Evolutionary conservation across 2,888 invertebrate genomes (phyloP).

Genomic region (Elmis aenea): DNA sequence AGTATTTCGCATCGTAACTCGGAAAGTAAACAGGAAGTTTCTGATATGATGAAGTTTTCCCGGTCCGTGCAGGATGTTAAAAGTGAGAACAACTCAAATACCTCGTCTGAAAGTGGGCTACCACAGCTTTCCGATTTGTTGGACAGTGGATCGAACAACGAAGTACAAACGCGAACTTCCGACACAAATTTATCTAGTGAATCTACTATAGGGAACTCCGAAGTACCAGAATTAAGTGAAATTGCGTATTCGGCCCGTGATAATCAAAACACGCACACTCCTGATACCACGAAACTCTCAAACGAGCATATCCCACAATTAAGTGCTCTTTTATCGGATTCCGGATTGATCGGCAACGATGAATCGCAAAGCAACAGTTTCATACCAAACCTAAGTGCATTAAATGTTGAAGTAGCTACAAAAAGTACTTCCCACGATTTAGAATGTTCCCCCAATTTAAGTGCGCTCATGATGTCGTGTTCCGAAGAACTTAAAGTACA

Average conservation of each 20-base stretch:
- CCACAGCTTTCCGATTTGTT: slow-evolving; percentile 7
- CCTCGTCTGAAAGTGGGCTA: background rate
- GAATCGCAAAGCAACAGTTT: background rate
- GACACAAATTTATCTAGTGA: too few species aligned
- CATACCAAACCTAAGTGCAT: slow-evolving; percentile 2
- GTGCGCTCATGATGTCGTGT: background rate
- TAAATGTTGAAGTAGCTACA: slow-evolving; percentile 1
- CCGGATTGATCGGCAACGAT: background rate
- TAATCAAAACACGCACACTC: background rate
- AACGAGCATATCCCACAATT: slow-evolving; percentile 19
- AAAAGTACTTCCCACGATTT: background rate
- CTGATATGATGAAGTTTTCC: slow-evolving; percentile 32
- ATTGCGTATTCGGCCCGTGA: slow-evolving; percentile 3
- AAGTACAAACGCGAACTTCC: too few species aligned
- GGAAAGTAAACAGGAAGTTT: slow-evolving; percentile 5
- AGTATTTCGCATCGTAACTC: background rate
- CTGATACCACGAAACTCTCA: background rate
- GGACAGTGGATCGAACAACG: background rate
- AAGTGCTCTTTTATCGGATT: slow-evolving; percentile 13
- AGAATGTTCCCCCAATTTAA: background rate
- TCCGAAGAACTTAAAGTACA: too few species aligned
- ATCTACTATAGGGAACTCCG: slow-evolving; percentile 2
- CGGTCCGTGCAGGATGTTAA: background rate
- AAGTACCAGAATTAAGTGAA: slow-evolving; percentile 3
- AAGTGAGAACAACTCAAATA: background rate